Evolutionary conservation across 2,113 vertebrate genomes (phyloP).

Genomic region (Mellivora capensis): DNA sequence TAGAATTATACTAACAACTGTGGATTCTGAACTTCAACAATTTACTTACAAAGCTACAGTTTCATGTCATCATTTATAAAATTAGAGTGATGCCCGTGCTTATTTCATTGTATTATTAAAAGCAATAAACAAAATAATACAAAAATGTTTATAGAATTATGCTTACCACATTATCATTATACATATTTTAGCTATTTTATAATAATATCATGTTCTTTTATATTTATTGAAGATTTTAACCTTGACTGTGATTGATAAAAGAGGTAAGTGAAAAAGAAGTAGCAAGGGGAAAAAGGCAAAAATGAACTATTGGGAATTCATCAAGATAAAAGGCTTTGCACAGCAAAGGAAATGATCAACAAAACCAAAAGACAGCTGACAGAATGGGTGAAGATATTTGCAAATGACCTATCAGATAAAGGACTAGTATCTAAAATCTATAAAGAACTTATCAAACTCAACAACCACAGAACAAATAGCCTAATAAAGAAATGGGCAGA

Average conservation of each 20-base stretch:
- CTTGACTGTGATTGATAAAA: not conserved
- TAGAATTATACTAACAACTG: not conserved
- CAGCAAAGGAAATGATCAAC: too few relatives aligned
- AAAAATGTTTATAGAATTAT: not conserved
- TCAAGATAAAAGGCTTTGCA: not conserved
- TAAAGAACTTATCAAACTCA: too few relatives aligned
- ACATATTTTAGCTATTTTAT: not conserved
- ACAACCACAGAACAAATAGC: too few relatives aligned
- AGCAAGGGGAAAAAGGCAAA: not conserved
- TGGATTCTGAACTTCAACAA: not conserved
- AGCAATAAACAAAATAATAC: not conserved
- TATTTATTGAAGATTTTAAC: not conserved
- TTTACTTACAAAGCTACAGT: not conserved
- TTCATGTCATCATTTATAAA: not conserved
- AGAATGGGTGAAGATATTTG: too few relatives aligned
- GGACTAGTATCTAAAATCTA: too few relatives aligned
- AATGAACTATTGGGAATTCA: not conserved
- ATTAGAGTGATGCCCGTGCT: not conserved
- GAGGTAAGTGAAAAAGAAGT: not conserved
- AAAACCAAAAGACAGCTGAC: too few relatives aligned
- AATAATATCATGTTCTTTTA: not conserved
- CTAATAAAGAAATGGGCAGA: too few relatives aligned
- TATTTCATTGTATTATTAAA: not conserved
- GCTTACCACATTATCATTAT: not conserved
- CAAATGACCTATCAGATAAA: too few relatives aligned